Evolutionary conservation across 2,113 vertebrate genomes (phyloP).

Genomic region (Trochalopteron elliotii): DNA sequence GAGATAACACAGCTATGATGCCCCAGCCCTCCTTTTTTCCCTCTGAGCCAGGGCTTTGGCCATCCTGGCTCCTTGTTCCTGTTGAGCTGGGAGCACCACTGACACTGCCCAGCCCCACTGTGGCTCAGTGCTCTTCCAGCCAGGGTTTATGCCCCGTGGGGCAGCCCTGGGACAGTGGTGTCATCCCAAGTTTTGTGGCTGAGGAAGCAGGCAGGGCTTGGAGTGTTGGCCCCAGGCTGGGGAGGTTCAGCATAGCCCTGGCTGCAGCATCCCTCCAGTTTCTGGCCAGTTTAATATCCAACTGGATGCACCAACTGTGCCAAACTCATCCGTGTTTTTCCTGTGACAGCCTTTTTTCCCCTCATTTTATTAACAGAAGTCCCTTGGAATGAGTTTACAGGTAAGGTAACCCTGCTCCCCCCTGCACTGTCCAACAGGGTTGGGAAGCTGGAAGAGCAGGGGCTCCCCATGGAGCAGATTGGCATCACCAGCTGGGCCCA

Average conservation of each 20-base stretch:
- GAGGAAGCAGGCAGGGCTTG: neutral
- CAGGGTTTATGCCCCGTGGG: accelerated
- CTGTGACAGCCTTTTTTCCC: neutral
- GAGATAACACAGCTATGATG: neutral
- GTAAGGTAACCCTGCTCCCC: neutral
- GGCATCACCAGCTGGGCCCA: accelerated
- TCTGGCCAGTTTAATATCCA: accelerated
- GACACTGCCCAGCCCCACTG: neutral
- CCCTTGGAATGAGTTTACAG: neutral
- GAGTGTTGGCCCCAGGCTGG: accelerated
- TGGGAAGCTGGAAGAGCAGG: neutral
- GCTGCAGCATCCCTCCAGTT: accelerated
- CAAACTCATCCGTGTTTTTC: neutral
- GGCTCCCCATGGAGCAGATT: accelerated
- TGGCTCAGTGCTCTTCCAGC: accelerated
- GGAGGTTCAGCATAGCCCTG: neutral
- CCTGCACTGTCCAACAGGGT: accelerated
- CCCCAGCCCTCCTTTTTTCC: neutral
- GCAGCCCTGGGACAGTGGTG: neutral
- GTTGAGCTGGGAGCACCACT: accelerated
- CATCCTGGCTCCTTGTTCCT: neutral
- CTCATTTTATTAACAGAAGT: neutral
- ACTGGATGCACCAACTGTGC: neutral
- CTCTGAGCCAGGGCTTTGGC: accelerated
- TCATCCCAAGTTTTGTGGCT: neutral